Evolutionary conservation across 2,888 invertebrate genomes (phyloP).

Genomic region (Dynastes grantii): DNA sequence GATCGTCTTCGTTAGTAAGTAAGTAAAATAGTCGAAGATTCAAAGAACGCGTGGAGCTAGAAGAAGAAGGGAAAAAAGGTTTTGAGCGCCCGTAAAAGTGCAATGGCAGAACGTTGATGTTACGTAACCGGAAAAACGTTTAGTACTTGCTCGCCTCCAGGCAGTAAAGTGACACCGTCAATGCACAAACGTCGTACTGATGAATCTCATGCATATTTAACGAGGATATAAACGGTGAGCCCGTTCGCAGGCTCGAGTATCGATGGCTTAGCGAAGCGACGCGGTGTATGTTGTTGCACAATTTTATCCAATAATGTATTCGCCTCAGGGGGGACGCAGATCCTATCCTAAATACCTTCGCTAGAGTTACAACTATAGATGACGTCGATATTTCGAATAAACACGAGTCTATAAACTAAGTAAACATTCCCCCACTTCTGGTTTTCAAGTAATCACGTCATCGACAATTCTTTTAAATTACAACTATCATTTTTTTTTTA

Average conservation of each 20-base stretch:
- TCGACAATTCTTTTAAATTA: too few species aligned
- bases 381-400: not conserved
- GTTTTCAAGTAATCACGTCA: too few species aligned
- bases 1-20: not conserved
- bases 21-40: constrained; percentile 8
- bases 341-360: constrained; percentile 24
- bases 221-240: constrained; percentile 40
- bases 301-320: constrained; percentile 41
- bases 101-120: constrained; percentile 31
- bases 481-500: too few species aligned
- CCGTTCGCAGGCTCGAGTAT: constrained; percentile 9
- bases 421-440: not conserved
- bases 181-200: constrained; percentile 50
- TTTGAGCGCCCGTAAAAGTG: constrained; percentile 28
- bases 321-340: constrained; percentile 18
- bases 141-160: constrained; percentile 40
- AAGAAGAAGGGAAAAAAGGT: constrained; percentile 3
- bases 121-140: constrained; percentile 47
- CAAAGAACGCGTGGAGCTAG: not conserved
- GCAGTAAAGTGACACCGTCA: constrained; percentile 55
- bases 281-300: constrained; percentile 33
- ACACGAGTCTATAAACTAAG: not conserved
- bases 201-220: constrained; percentile 58
- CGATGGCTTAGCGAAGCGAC: constrained; percentile 23
- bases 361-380: not conserved